Evolutionary conservation across 2,888 invertebrate genomes (phyloP), one percentile per base, ranked within the genome.

Genomic region (Athalia circularis): DNA sequence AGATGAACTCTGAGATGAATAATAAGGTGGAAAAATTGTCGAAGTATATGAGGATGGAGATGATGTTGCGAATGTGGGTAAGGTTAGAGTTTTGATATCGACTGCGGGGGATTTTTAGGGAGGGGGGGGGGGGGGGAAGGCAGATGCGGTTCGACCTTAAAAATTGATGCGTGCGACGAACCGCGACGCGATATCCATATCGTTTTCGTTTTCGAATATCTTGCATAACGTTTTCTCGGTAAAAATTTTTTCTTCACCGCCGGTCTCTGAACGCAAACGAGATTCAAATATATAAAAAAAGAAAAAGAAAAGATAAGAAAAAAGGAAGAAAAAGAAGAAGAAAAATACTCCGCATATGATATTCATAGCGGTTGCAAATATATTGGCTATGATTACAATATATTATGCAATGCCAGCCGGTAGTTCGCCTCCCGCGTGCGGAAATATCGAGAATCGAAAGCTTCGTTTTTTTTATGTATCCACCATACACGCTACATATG

Each of bases 361-460:
- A 90, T 90, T 90, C 90, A 90, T 90, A 87, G 86, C 88, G 86
- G 81, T 80, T 80, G 81, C 81, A 82, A 80, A 78, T 82, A 79
- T 81, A 81, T 81, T 81, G 81, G 81, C 79, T 82, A 80, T 82
- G 80, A 79, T 82, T 81, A 82, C 80, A 81, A 82, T 82, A 80
- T 80, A 81, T 79, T 79, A 70, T 77, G 80, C 80, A 80, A 77
- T 77, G 80, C 77, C 68, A 64, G 52, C 62, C 43, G 54, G 77
- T 29, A 29, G 29, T 68, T 48, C 59, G 47, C 13, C 67, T n/a
- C 45, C 5, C 45, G 8, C 48, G 52, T 47, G 13, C 48, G 29
- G 29, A 29, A 29, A 29, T 29, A 29, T 29, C 29, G 29, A 29
- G 29, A 29, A 29, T 29, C 29, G 29, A 29, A 29, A 29, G 29